These are phyloP conservation scores for Otus sunia DNA, from an alignment of 2,113 vertebrate species.

Conservation along the genomic window DNA sequence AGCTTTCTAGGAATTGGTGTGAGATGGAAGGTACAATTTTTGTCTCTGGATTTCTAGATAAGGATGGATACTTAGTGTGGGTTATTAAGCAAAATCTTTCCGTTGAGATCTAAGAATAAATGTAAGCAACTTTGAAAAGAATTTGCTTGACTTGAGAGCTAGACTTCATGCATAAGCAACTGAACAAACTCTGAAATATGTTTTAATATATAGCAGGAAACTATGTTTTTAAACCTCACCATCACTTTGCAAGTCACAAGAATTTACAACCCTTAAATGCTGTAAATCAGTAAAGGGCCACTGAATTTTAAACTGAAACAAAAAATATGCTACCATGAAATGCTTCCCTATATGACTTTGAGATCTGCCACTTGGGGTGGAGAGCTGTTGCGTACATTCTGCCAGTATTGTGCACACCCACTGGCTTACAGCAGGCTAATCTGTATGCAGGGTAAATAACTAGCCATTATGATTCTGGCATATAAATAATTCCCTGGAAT, in stretches of 20 bases:
- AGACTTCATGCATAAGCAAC: not conserved
- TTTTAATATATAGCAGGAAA: not conserved
- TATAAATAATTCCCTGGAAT: not conserved
- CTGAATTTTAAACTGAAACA: not conserved
- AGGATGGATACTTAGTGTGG: not conserved
- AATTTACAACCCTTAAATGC: not conserved
- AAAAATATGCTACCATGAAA: not conserved
- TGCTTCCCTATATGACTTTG: not conserved
- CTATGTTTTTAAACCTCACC: not conserved
- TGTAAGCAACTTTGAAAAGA: not conserved
- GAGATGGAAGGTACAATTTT: not conserved
- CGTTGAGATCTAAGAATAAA: not conserved
- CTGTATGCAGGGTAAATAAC: not conserved
- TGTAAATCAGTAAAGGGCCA: not conserved
- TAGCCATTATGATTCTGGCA: not conserved
- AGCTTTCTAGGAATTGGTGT: not conserved
- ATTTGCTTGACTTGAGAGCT: not conserved
- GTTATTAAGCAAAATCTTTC: not conserved
- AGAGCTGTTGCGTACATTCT: not conserved
- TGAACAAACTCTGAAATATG: not conserved
- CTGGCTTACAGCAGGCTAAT: not conserved
- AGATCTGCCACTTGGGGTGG: not conserved
- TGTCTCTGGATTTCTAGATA: not conserved
- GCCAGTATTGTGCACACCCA: not conserved
- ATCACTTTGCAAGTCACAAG: not conserved